Conservation (phyloP, 2,888 invertebrate genomes). For the Nymphalis polychloros region DNA sequence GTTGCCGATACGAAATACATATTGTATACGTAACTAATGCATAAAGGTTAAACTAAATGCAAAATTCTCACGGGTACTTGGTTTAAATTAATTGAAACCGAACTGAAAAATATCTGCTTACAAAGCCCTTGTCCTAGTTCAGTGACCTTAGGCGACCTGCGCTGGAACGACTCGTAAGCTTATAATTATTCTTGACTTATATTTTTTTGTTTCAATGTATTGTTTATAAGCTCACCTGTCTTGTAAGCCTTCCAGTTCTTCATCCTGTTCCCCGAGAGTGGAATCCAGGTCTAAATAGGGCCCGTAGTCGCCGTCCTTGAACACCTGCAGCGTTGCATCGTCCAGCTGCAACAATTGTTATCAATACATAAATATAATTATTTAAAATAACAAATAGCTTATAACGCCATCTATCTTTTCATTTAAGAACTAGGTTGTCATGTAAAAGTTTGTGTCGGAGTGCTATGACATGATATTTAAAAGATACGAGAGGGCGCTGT, state of each 20-base stretch:
- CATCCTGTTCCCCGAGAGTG: conserved; percentile 97
- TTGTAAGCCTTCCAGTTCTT: conserved; percentile 97
- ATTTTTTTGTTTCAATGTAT: background rate
- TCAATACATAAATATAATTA: background rate
- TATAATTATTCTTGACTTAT: conserved; percentile 1
- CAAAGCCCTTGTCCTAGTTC: conserved; percentile 2
- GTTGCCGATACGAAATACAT: too few species aligned
- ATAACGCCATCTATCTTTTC: conserved; percentile 5
- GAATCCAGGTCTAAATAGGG: conserved; percentile 98
- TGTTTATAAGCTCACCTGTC: conserved; percentile 85
- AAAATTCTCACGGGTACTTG: background rate
- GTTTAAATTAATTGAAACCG: background rate
- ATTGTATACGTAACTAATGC: too few species aligned
- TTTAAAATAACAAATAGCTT: background rate
- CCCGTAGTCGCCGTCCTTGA: conserved; percentile 98
- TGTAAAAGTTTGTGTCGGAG: background rate
- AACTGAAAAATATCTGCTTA: background rate
- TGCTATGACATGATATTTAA: background rate
- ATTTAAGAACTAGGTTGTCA: background rate
- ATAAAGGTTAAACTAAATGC: background rate
- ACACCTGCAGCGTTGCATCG: conserved; percentile 97
- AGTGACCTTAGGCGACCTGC: background rate
- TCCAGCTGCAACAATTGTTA: conserved; percentile 89
- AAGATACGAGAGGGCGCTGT: background rate
- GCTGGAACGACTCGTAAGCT: background rate